phyloP scores from a whole-genome alignment of 1,140 invertebrate species.

The Zaprionus gabonicus region DNA sequence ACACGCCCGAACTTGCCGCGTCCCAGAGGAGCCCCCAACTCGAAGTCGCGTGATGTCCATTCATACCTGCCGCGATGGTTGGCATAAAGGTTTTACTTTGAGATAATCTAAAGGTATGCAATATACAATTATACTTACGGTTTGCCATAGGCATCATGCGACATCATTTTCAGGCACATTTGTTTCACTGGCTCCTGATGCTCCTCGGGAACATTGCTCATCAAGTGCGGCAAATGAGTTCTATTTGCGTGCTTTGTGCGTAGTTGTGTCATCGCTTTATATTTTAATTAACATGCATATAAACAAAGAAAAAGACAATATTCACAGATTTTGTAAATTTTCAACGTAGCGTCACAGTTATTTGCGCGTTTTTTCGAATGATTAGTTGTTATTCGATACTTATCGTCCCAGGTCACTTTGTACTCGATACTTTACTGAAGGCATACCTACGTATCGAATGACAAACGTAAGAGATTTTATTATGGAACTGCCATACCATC shows the following conservation, averaged over 20 bases:
- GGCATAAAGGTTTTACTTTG: not conserved
- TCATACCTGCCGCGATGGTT: constrained; percentile 86
- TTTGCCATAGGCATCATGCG: constrained; percentile 84
- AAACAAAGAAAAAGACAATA: not conserved
- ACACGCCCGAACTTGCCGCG: constrained; percentile 97
- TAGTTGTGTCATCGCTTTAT: constrained; percentile 45
- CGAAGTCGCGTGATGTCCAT: constrained; percentile 92
- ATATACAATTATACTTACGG: constrained; percentile 61
- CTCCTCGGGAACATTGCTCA: constrained; percentile 76
- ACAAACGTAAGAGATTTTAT: no score
- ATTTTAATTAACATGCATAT: not conserved
- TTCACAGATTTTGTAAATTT: not conserved
- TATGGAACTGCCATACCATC: no score
- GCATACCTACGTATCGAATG: not conserved
- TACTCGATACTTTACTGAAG: constrained; percentile 19
- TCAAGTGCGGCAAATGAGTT: constrained; percentile 61
- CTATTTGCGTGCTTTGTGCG: constrained; percentile 69
- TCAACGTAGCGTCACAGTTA: constrained; percentile 43
- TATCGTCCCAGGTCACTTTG: not conserved
- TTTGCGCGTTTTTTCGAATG: constrained; percentile 73
- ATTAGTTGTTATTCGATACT: constrained; percentile 18
- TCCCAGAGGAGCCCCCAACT: constrained; percentile 93
- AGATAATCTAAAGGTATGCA: not conserved
- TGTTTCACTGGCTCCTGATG: constrained; percentile 76
- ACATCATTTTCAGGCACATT: constrained; percentile 84